Evolutionary conservation across 2,113 vertebrate species (phyloP).

Genomic region (Dermatemys mawii): DNA sequence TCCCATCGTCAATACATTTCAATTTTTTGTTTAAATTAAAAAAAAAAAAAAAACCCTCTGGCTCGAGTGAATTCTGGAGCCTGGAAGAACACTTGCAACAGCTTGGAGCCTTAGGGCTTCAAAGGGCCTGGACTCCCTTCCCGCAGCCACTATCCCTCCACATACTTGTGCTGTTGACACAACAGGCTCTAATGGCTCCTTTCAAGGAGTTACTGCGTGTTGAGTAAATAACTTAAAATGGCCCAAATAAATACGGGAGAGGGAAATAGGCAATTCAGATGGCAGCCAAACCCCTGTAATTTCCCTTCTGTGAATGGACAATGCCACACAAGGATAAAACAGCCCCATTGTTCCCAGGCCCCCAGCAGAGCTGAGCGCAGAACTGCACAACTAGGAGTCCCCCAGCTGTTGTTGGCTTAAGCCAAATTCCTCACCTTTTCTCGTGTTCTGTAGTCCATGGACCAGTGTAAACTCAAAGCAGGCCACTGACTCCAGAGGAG

Average conservation of each 20-base stretch:
- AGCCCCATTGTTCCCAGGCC: background rate
- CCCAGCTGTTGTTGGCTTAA: background rate
- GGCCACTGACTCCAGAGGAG: background rate
- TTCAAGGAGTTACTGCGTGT: background rate
- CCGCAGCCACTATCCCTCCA: background rate
- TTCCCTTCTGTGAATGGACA: background rate
- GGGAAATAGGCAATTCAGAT: background rate
- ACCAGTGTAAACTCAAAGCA: rapidly evolving
- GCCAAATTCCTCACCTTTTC: rapidly evolving
- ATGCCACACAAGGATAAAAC: background rate
- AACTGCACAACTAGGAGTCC: background rate
- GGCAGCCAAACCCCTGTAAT: background rate
- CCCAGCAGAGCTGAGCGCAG: background rate
- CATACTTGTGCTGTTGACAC: background rate
- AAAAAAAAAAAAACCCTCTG: too few relatives aligned
- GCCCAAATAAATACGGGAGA: background rate
- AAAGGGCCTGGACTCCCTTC: too few relatives aligned
- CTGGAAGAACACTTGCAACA: background rate
- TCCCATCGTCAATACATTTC: slow-evolving; percentile 71
- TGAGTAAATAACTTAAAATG: background rate
- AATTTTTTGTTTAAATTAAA: slow-evolving; percentile 42
- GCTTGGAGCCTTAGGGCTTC: too few relatives aligned
- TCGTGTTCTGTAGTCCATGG: background rate
- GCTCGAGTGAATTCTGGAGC: background rate
- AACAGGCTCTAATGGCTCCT: background rate